A percentile compares a stretch with the other conserved stretches of the same genome.
Evolutionary conservation across 2,113 vertebrate species (phyloP).

Genomic region (Aphyosemion australe): DNA sequence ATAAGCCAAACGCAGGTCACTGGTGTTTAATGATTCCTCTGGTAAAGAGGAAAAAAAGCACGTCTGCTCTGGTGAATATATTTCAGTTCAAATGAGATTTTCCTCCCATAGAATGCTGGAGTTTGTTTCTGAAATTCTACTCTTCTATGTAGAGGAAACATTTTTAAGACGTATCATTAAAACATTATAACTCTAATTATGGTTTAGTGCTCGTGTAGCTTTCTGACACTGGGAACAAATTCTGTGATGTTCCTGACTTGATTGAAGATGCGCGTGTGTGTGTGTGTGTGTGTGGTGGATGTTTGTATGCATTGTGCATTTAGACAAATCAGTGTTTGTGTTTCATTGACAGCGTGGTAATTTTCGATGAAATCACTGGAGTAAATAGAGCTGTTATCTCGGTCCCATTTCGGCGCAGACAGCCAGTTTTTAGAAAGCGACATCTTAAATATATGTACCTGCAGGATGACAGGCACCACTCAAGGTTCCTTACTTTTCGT

Average conservation of each 20-base stretch:
- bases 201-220: background rate
- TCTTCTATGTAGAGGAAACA: background rate
- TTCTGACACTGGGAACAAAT: background rate
- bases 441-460: constrained; percentile 57
- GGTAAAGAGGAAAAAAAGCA: constrained; percentile 26
- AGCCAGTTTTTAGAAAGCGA: constrained; percentile 56
- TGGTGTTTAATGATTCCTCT: constrained; percentile 37
- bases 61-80: constrained; percentile 18
- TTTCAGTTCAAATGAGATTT: constrained; percentile 13
- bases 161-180: background rate
- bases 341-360: constrained; percentile 54
- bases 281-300: constrained; percentile 1
- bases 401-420: constrained; percentile 61
- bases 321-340: constrained; percentile 51
- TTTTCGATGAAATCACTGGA: constrained; percentile 66
- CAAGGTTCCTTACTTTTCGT: constrained; percentile 50
- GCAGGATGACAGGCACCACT: constrained; percentile 49
- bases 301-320: constrained; percentile 36
- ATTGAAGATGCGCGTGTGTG: background rate
- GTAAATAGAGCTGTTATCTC: constrained; percentile 73
- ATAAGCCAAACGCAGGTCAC: constrained; percentile 38
- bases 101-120: background rate
- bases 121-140: constrained; percentile 4
- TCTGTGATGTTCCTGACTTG: constrained; percentile 6
- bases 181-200: background rate